Base-by-base conservation (phyloP, 2,888 invertebrate genomes). In the Lasioglossum oenotherae region DNA sequence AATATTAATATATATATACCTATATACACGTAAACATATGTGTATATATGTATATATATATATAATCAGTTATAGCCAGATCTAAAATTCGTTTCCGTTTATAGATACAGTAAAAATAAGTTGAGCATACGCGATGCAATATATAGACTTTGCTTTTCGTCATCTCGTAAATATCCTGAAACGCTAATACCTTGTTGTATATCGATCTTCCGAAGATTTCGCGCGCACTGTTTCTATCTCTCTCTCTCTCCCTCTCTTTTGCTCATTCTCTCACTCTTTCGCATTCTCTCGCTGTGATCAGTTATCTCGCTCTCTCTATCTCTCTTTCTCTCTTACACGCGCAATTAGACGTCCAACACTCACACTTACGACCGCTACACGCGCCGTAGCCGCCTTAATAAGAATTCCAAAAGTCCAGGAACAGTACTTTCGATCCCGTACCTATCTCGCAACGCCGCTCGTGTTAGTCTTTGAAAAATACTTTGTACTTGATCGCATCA, bases 401-500 rank as follows among this genome's bases (percentile, higher is more conserved):
- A 46, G 35, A 71, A 83, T 41, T 73, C 81, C 76, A 46, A 81
- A 78, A 75, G 72, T 78, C 78, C 82, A 74, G 85, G 85, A 85
- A 86, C 80, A 80, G 72, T 82, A 83, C 80, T 71, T 87, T 82
- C 80, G 82, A 78, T 84, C 35, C 19, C 81, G 88, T 76, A 79
- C 75, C 60, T 35, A 41, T 81, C 35, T 72, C 44, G 71, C 75
- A 74, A 80, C 83, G 57, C 46, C 81, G 78, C 64, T 84, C 74
- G 46, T 35, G 16, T 86, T 85, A 82, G 78, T 86, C 73, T 88
- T 88, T 85, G 86, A 90, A 85, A 89, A 88, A 84, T 87, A 88
- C 82, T 91, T 91, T 91, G 91, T 90, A 90, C 91, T 89, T 88
- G 85, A 91, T 90, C 87, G 85, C 84, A 85, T 87, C 87, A 85